phyloP scores from a whole-genome alignment of 2,888 invertebrate genomes.

The Diogma glabrata region DNA sequence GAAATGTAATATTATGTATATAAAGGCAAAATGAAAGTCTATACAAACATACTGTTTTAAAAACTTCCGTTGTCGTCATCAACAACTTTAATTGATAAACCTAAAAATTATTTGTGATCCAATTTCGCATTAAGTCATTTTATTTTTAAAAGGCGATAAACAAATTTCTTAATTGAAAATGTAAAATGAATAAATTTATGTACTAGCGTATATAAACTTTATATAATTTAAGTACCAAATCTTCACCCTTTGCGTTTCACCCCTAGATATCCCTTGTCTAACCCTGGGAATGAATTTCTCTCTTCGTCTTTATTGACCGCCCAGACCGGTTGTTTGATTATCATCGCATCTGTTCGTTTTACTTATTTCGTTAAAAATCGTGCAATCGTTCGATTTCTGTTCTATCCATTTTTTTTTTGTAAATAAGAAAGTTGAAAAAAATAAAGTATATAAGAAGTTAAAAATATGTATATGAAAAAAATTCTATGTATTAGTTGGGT shows the following conservation, averaged over 20 bases:
- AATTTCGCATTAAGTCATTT: too few species aligned
- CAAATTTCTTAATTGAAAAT: too few species aligned
- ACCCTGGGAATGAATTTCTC: conserved; percentile 14
- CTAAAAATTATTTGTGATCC: too few species aligned
- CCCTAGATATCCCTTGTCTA: conserved; percentile 11
- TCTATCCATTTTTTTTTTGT: conserved; percentile 4
- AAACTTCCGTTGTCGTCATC: too few species aligned
- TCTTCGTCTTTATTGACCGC: conserved; percentile 14
- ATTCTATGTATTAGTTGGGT: too few species aligned
- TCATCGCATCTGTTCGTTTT: conserved; percentile 15
- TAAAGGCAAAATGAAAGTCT: too few species aligned
- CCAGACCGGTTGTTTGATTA: conserved; percentile 21
- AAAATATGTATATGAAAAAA: neutral
- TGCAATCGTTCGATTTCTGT: conserved; percentile 5
- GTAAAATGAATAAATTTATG: too few species aligned
- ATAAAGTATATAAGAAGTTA: neutral
- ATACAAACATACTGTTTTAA: too few species aligned
- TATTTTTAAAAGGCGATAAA: too few species aligned
- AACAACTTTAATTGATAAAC: too few species aligned
- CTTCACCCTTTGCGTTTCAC: conserved; percentile 8
- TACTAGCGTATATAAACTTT: too few species aligned
- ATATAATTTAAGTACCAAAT: conserved; percentile 4
- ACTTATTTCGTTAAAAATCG: neutral
- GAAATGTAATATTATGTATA: too few species aligned
- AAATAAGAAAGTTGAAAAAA: neutral